These are phyloP conservation scores for Rhopalosiphum nymphaeae DNA, from an alignment of 2,888 invertebrate species.

Conservation along the genomic window DNA sequence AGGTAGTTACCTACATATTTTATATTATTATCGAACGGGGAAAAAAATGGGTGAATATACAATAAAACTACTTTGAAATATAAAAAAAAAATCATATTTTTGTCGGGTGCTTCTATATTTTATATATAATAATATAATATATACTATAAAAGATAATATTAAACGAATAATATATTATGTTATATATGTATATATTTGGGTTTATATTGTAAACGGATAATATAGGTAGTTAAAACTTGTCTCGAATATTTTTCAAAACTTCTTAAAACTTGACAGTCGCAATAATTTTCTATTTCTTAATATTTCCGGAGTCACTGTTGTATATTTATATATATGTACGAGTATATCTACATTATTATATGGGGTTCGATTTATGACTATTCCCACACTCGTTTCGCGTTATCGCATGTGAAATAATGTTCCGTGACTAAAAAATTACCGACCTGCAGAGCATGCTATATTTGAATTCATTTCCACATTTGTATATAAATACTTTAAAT, in stretches of 20 bases:
- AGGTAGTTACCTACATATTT: neutral
- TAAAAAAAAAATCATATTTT: neutral
- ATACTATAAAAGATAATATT: neutral
- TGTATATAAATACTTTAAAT: neutral
- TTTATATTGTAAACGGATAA: neutral
- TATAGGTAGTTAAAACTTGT: neutral
- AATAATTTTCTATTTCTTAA: conserved; percentile 33
- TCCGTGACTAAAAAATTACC: conserved; percentile 58
- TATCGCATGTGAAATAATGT: conserved; percentile 60
- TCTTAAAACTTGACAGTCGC: conserved; percentile 27
- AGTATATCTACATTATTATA: neutral
- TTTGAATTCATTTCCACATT: conserved; percentile 55
- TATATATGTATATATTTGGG: neutral
- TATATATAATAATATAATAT: neutral
- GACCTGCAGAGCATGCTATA: conserved; percentile 50
- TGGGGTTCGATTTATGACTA: conserved; percentile 57
- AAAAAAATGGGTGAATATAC: neutral
- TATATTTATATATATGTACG: neutral
- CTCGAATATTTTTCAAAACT: conserved; percentile 27
- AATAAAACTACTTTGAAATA: neutral
- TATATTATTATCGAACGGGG: neutral
- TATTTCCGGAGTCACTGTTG: conserved; percentile 51
- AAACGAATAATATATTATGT: neutral
- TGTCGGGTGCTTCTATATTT: neutral
- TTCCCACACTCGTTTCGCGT: conserved; percentile 35